Evolutionary conservation across 2,888 invertebrate species (phyloP).

Genomic region (Ectemnius continuus): DNA sequence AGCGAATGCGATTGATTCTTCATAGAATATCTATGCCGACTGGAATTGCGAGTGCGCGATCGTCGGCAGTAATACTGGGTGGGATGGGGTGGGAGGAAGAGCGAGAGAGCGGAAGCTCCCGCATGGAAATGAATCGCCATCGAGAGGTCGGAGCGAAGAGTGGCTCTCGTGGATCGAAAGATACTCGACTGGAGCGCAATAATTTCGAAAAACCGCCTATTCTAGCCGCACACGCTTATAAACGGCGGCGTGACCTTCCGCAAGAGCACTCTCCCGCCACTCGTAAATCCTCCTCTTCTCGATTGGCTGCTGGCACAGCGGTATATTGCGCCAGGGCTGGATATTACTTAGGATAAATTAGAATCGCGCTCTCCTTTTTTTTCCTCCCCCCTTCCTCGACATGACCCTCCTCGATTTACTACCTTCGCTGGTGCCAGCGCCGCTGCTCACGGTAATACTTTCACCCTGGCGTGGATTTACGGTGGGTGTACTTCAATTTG

Average conservation of each 20-base stretch:
- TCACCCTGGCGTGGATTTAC: neutral
- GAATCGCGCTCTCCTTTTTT: neutral
- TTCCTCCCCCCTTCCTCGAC: too few relatives aligned
- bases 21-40: constrained; percentile 18
- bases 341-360: constrained; percentile 10
- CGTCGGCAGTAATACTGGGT: constrained; percentile 3
- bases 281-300: constrained; percentile 46
- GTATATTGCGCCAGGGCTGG: neutral
- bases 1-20: constrained; percentile 46
- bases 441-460: neutral
- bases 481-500: constrained; percentile 3
- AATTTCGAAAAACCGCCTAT: constrained; percentile 56
- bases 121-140: constrained; percentile 58
- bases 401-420: too few relatives aligned
- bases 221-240: constrained; percentile 7
- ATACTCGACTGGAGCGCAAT: constrained; percentile 37
- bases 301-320: constrained; percentile 21
- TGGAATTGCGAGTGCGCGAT: constrained; percentile 1
- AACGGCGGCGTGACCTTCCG: neutral
- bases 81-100: neutral
- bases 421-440: neutral
- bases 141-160: constrained; percentile 25
- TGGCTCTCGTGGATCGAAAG: constrained; percentile 38
- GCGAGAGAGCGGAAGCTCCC: constrained; percentile 32
- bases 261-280: constrained; percentile 8